A percentile compares a stretch with the other conserved stretches of the same genome.
Conservation (phyloP, 2,113 vertebrate species). For the Corythornis madagascariensis region DNA sequence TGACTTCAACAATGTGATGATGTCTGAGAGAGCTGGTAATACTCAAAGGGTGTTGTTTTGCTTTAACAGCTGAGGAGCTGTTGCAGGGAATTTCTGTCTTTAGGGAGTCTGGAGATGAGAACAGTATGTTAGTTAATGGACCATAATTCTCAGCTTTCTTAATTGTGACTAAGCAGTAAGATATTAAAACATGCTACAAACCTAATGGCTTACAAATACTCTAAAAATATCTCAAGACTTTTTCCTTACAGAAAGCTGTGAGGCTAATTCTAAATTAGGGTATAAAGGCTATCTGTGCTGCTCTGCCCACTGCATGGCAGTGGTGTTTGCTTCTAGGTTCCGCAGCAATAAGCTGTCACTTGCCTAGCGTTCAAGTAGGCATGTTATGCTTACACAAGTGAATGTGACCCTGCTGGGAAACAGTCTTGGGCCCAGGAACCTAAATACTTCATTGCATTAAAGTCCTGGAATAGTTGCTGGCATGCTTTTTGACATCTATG, state of each 20-base stretch:
- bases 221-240: conserved; percentile 55
- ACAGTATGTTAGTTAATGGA: neutral
- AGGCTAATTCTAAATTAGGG: conserved; percentile 45
- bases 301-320: neutral
- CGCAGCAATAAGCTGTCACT: neutral
- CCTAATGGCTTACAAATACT: conserved; percentile 21
- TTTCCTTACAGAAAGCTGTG: conserved; percentile 5
- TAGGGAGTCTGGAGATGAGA: neutral
- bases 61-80: neutral
- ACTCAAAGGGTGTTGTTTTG: neutral
- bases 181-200: conserved; percentile 8
- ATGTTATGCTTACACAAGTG: neutral
- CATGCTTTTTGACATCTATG: neutral
- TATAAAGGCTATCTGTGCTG: neutral
- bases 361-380: neutral
- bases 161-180: conserved; percentile 47
- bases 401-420: neutral
- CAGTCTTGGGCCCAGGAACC: neutral
- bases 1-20: neutral
- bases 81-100: neutral
- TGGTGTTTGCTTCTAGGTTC: neutral
- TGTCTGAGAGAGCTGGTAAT: neutral
- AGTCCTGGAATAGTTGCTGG: neutral
- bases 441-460: neutral
- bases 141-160: neutral